Base-by-base conservation (phyloP, 2,888 invertebrate genomes). In the Andrena trimmerana region DNA sequence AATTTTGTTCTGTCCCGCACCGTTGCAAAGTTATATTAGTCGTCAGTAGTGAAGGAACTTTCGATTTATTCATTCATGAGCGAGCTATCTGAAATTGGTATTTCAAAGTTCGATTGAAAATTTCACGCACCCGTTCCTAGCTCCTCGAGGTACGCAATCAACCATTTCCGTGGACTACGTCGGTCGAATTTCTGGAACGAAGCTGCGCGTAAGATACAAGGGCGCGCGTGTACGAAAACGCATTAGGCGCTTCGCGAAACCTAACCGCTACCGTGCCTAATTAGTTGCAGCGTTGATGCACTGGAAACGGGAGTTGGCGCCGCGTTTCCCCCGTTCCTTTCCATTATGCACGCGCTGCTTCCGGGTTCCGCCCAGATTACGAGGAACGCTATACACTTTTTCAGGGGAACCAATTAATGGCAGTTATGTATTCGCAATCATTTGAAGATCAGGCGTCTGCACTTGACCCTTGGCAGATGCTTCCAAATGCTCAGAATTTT, bases 231-330 rank as follows among this genome's bases (percentile, higher is more conserved):
- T 54, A 16, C 50, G 52, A 79, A 81, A 80, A 76, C 71, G 82
- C 59, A 72, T 83, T 83, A 80, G 68, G 31, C 42, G 81, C 78
- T 60, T 48, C 78, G 73, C 36, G 81, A 81, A 73, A 75, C 71
- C 66, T 48, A 68, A 76, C 71, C 65, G 75, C 71, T 78, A 78
- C 66, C 33, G 57, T 66, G 59, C 57, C 67, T 80, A 83, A 80
- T 80, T 83, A 76, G 73, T 76, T 63, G 33, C 59, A 72, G 66
- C 1, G 62, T 52, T 5, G 52, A 54, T 52, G 63, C 48, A 42
- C n/a, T 24, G 68, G 72, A 68, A 69, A 48, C 73, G 24, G 71
- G 27, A 63, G 75, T 29, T 13, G 10, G 16, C 65, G 59, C 50
- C 59, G 59, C 20, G 29, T 50, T 20, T 42, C 57, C 60, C 24